Percentiles rank a stretch among this genome's conserved stretches.
phyloP scores from a whole-genome alignment of 2,888 invertebrate genomes.

The Ophraella communa region DNA sequence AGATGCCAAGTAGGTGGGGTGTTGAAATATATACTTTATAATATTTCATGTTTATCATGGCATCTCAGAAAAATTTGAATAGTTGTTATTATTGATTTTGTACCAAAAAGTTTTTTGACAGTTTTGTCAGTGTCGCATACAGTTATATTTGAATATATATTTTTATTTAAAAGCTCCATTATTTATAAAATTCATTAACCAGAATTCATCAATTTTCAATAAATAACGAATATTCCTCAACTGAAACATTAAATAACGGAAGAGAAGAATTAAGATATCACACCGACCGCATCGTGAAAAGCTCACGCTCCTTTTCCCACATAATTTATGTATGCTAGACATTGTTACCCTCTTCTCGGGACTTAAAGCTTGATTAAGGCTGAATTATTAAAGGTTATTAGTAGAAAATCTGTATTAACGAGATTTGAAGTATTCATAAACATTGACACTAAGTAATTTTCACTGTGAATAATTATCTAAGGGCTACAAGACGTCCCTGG shows the following conservation, averaged over 20 bases:
- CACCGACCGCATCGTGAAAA: neutral
- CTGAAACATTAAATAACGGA: neutral
- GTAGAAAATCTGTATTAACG: constrained; percentile 18
- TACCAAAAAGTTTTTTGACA: too few relatives aligned
- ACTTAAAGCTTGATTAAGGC: constrained; percentile 22
- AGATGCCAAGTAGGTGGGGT: too few relatives aligned
- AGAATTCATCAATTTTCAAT: neutral
- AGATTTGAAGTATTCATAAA: neutral
- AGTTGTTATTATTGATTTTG: too few relatives aligned
- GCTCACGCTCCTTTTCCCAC: neutral
- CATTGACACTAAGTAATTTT: neutral
- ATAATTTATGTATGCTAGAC: constrained; percentile 16
- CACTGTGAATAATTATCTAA: neutral
- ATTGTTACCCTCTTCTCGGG: neutral
- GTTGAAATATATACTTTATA: too few relatives aligned
- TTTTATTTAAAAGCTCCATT: too few relatives aligned
- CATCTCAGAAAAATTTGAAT: too few relatives aligned
- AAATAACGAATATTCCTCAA: neutral
- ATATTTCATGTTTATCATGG: too few relatives aligned
- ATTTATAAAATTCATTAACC: too few relatives aligned
- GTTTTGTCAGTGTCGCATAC: too few relatives aligned
- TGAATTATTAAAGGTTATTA: constrained; percentile 27
- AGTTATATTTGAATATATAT: too few relatives aligned
- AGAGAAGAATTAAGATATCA: constrained; percentile 8
- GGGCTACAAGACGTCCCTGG: too few relatives aligned